phyloP scores from a whole-genome alignment of 2,113 vertebrate genomes.

The Grammatotria lemairii region DNA sequence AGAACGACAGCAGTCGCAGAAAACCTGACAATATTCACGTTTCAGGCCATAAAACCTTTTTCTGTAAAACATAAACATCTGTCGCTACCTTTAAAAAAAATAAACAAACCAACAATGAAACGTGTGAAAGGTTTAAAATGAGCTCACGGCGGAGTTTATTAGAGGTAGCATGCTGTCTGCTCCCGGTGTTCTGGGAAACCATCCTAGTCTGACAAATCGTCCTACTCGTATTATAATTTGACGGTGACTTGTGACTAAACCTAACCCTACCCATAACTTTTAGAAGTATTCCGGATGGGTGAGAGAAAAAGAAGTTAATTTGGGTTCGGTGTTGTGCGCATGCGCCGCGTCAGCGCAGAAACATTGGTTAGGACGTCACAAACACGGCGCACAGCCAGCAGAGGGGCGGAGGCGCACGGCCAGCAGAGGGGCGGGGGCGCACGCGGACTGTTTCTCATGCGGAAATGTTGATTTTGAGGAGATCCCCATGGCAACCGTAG shows the following conservation, averaged over 20 bases:
- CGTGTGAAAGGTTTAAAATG: rapidly evolving
- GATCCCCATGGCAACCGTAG: neutral
- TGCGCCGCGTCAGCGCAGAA: neutral
- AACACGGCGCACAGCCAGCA: rapidly evolving
- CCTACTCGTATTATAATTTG: neutral
- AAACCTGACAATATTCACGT: neutral
- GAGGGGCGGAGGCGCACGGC: neutral
- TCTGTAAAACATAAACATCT: neutral
- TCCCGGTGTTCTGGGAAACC: rapidly evolving
- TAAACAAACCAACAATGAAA: neutral
- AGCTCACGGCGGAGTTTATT: rapidly evolving
- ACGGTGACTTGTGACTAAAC: neutral
- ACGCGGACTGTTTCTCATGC: rapidly evolving
- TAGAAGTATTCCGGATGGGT: neutral
- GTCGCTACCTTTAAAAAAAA: neutral
- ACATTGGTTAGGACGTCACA: neutral
- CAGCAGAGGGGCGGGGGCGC: neutral
- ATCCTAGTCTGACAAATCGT: neutral
- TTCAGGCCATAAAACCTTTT: neutral
- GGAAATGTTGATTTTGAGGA: neutral
- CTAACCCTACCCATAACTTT: rapidly evolving
- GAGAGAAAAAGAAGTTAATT: neutral
- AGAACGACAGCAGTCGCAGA: neutral
- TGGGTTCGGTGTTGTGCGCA: neutral
- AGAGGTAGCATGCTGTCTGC: neutral